phyloP scores from a whole-genome alignment of 2,797 vertebrate species.

The Rhodeus uyekii region DNA sequence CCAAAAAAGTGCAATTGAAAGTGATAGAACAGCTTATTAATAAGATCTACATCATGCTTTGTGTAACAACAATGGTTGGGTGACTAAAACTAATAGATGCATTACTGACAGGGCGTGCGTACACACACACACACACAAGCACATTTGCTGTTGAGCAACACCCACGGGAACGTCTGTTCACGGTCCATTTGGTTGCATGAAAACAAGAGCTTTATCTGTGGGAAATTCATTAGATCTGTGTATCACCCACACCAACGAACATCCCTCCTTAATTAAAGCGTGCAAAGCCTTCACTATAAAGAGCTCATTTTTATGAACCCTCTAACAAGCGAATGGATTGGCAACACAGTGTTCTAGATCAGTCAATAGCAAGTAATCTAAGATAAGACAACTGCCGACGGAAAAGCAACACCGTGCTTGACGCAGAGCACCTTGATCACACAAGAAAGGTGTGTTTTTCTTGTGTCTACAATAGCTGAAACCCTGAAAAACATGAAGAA shows the following conservation, averaged over 20 bases:
- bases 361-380: neutral
- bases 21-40: neutral
- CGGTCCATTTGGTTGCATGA: conserved; percentile 60
- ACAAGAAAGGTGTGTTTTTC: neutral
- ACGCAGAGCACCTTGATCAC: neutral
- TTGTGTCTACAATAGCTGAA: neutral
- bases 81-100: conserved; percentile 41
- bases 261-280: conserved; percentile 50
- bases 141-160: conserved; percentile 57
- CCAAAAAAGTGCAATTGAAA: neutral
- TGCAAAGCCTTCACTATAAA: conserved; percentile 41
- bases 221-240: conserved; percentile 58
- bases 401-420: conserved; percentile 6
- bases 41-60: neutral
- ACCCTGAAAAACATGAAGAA: neutral
- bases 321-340: conserved; percentile 39
- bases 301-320: conserved; percentile 39
- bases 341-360: neutral
- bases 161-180: conserved; percentile 60
- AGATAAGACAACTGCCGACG: conserved; percentile 3
- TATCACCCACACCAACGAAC: conserved; percentile 45
- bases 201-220: conserved; percentile 59
- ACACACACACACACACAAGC: conserved; percentile 16
- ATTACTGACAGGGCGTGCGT: conserved; percentile 37
- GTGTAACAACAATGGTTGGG: conserved; percentile 8